Base-by-base conservation (phyloP, 2,113 vertebrate species). In the Vulpes ferrilata region DNA sequence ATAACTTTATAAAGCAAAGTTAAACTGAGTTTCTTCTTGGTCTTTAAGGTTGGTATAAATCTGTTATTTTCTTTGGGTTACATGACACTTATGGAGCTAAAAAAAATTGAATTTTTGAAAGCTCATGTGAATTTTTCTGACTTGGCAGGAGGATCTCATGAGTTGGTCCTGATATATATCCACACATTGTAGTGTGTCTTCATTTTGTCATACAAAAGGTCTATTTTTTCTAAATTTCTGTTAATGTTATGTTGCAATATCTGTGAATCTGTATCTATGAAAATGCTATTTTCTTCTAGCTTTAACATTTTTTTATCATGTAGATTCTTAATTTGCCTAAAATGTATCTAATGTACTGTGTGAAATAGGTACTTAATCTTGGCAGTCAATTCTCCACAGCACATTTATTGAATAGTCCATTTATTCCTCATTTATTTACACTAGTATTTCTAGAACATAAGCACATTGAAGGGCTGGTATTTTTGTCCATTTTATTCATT, bases 1-100 rank as follows among this genome's bases (percentile, higher is more conserved):
- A 11, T 35, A 84, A 64, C 65, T 93, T 78, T 78, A 16, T 82
- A 93, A 90, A 55, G 82, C 32, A 92, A 90, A 87, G n/a, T 60
- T 32, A 65, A 93, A 12, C 3, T 35, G 38, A 51, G 27, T 53
- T 48, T 7, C 5, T 82, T 23, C 12, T 60, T 48, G 57, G 11
- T 2, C 1, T 90, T 90, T 76, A 73, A 69, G 2, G 22, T n/a
- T 69, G 83, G 23, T 17, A 7, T 57, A 38, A 57, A 84, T 27
- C 32, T 38, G 32, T 78, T 62, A 5, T 78, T 78, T 53, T n/a
- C n/a, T n/a, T 22, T 55, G 64, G 25, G 23, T 16, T 20, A 23
- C 17, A 38, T 35, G 69, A 38, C 16, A 38, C 2, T 23, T 43
- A 22, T 20, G 43, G 59, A 53, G 30, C 20, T 51, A 43, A n/a